phyloP scores from a whole-genome alignment of 2,888 invertebrate species.

The Zele albiditarsus region DNA sequence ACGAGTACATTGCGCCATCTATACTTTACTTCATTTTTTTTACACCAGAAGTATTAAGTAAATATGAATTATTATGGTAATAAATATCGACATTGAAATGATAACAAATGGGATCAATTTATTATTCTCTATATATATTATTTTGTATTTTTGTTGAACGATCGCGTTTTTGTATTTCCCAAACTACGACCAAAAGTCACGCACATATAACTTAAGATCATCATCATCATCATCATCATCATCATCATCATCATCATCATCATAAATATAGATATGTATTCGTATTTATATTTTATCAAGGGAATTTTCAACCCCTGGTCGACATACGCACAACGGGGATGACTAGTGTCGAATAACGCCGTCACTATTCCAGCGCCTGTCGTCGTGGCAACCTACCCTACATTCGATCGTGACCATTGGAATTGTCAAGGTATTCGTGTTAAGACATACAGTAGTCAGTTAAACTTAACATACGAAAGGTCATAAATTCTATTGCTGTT shows the following conservation, averaged over 20 bases:
- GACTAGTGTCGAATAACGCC: conserved; percentile 17
- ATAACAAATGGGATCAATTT: background rate
- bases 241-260: background rate
- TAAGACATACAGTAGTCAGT: background rate
- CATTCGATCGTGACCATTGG: conserved; percentile 25
- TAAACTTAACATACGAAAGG: background rate
- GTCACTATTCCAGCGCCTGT: conserved; percentile 36
- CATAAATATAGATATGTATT: background rate
- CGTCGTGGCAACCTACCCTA: conserved; percentile 40
- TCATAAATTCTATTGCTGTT: background rate
- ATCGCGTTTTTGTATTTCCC: background rate
- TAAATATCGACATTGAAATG: too few species aligned
- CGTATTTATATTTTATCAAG: background rate
- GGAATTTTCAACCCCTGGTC: background rate
- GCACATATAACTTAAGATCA: too few species aligned
- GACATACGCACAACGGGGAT: conserved; percentile 4
- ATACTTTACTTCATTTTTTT: background rate
- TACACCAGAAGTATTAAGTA: background rate
- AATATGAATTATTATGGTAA: background rate
- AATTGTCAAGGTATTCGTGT: conserved; percentile 39
- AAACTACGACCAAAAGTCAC: too few species aligned
- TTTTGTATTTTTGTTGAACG: background rate
- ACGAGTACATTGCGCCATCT: background rate
- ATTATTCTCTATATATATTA: background rate
- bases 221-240: background rate